A percentile compares a stretch with the other conserved stretches of the same genome.
phyloP scores from a whole-genome alignment of 35 echinoderm and acorn worm genomes.

The Ophioderma brevispina region DNA sequence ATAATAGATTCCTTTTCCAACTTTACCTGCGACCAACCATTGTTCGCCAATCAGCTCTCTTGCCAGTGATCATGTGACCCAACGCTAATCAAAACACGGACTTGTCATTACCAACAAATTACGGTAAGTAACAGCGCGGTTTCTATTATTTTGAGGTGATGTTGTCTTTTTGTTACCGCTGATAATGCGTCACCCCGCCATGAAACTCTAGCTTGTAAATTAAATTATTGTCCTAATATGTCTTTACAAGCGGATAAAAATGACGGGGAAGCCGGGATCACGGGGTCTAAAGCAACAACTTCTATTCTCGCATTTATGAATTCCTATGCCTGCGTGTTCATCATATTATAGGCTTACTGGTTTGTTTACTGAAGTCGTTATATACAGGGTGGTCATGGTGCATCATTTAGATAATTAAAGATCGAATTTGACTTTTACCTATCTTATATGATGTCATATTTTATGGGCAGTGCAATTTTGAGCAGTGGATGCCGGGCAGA shows the following conservation, averaged over 20 bases:
- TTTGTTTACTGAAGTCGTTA: no score
- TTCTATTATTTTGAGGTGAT: not conserved
- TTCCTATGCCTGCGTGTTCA: no score
- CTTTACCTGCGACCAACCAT: no score
- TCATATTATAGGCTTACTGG: no score
- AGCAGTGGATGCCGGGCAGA: no score
- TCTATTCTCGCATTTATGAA: slow-evolving; percentile 5
- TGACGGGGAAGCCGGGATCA: not conserved
- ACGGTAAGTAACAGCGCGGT: not conserved
- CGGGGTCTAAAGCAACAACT: not conserved
- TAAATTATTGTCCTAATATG: slow-evolving; percentile 7
- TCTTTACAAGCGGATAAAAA: not conserved
- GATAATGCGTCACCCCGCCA: not conserved
- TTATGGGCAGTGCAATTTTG: no score
- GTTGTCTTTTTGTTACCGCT: not conserved
- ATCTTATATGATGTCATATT: no score
- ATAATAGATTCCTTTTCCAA: no score
- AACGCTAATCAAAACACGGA: not conserved
- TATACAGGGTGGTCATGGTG: no score
- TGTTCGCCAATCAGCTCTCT: not conserved
- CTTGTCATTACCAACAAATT: not conserved
- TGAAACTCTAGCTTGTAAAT: slow-evolving; percentile 1
- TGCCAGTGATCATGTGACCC: not conserved
- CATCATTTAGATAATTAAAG: no score
- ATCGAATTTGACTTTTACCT: no score